Conservation (phyloP, 2,113 vertebrate species). For the Gopherus evgoodei region DNA sequence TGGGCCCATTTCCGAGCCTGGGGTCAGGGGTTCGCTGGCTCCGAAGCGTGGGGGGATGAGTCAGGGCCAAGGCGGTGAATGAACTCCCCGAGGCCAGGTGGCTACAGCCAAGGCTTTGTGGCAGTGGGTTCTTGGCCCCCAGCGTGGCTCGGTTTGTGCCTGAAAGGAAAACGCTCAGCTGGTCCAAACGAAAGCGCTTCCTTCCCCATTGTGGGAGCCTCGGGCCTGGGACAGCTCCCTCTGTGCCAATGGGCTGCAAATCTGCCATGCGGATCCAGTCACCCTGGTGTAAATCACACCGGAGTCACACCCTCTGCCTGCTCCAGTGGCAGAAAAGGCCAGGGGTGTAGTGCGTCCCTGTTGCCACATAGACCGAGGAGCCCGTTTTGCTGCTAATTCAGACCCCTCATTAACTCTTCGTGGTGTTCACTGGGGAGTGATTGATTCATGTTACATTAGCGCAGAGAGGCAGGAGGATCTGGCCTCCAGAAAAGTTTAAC, state of each 20-base stretch:
- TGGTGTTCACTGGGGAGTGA: neutral
- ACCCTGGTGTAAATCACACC: neutral
- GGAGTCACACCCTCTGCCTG: neutral
- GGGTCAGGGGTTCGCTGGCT: neutral
- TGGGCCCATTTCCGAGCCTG: neutral
- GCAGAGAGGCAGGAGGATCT: neutral
- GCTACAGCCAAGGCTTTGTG: neutral
- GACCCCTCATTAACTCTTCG: neutral
- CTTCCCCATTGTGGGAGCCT: neutral
- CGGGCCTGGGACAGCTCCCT: neutral
- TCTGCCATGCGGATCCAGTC: neutral
- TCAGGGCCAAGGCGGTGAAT: slow-evolving; percentile 20
- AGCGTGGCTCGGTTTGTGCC: neutral
- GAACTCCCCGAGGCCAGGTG: neutral
- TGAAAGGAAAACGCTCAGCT: fast-evolving
- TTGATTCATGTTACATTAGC: neutral
- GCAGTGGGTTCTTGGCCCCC: neutral
- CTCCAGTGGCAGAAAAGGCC: neutral
- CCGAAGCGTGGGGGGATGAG: neutral
- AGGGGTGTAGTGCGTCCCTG: too few species aligned
- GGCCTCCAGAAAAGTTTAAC: neutral
- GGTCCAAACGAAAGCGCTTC: fast-evolving
- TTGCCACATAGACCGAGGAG: neutral
- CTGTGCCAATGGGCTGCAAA: neutral
- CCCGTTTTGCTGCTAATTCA: too few species aligned